phyloP scores from a whole-genome alignment of 2,888 invertebrate species.

The Tachystola acroxantha region DNA sequence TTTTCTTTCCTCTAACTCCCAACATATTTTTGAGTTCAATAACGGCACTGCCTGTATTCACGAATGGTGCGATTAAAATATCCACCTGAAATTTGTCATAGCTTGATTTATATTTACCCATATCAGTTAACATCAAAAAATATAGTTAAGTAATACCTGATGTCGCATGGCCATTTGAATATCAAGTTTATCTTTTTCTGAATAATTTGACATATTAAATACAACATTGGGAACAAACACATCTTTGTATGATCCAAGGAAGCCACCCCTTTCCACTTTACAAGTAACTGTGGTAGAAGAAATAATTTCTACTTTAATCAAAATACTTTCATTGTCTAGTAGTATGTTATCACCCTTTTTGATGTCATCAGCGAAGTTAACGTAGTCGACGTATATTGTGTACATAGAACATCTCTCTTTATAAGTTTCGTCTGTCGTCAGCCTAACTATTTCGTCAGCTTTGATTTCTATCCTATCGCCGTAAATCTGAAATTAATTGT shows the following conservation, averaged over 20 bases:
- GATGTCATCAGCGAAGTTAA: conserved; percentile 67
- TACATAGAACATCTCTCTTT: conserved; percentile 73
- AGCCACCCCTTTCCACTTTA: conserved; percentile 56
- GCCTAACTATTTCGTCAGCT: conserved; percentile 58
- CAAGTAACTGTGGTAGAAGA: conserved; percentile 61
- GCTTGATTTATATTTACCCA: neutral
- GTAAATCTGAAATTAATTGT: conserved; percentile 38
- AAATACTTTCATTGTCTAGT: conserved; percentile 84
- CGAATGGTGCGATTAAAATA: conserved; percentile 53
- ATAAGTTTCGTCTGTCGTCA: conserved; percentile 78
- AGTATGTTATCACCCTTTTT: conserved; percentile 67
- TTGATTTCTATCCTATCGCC: conserved; percentile 52
- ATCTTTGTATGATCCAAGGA: conserved; percentile 57
- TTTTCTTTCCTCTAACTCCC: conserved; percentile 60
- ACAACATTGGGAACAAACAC: conserved; percentile 59
- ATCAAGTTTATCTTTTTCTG: conserved; percentile 45
- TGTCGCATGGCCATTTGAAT: neutral
- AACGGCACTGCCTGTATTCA: conserved; percentile 29
- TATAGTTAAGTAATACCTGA: neutral
- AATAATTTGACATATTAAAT: conserved; percentile 55
- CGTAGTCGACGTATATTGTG: conserved; percentile 76
- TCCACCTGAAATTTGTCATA: conserved; percentile 44
- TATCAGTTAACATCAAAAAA: neutral
- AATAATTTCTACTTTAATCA: conserved; percentile 81
- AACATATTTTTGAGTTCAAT: conserved; percentile 44